phyloP scores from a whole-genome alignment of 2,888 invertebrate genomes.

The Saturnia japonica region DNA sequence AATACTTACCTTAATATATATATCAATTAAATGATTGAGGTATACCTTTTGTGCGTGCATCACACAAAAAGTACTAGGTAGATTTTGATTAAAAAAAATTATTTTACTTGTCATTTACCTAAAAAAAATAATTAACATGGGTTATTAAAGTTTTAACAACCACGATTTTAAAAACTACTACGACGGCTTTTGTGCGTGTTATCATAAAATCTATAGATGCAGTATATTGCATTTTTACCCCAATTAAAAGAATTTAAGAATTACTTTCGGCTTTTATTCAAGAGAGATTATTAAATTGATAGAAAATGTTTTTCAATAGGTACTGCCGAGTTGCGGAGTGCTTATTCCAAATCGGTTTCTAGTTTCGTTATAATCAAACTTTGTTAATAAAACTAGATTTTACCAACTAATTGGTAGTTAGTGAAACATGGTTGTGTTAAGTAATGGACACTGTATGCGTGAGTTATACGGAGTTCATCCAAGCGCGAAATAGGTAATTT shows the following conservation, averaged over 20 bases:
- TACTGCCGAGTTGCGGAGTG: no score
- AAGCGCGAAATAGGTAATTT: conserved; percentile 64
- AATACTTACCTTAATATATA: no score
- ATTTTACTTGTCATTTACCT: no score
- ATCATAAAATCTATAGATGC: not conserved
- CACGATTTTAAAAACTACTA: no score
- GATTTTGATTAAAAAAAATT: no score
- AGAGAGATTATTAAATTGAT: not conserved
- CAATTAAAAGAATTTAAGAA: not conserved
- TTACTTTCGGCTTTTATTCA: not conserved
- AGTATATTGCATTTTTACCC: not conserved
- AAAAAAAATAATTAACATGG: no score
- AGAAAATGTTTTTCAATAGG: no score
- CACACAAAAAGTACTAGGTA: no score
- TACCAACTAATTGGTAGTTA: conserved; percentile 33
- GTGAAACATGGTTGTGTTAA: conserved; percentile 37
- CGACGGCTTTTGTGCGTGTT: no score
- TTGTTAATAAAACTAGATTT: conserved; percentile 17
- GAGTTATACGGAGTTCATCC: conserved; percentile 46
- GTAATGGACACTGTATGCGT: conserved; percentile 42
- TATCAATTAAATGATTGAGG: no score
- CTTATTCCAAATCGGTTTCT: not conserved
- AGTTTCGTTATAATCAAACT: not conserved
- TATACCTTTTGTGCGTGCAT: no score
- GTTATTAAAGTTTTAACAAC: no score